Percentiles rank a stretch among this genome's conserved stretches.
phyloP scores from a whole-genome alignment of 2,888 invertebrate species.

The Furcula furcula region DNA sequence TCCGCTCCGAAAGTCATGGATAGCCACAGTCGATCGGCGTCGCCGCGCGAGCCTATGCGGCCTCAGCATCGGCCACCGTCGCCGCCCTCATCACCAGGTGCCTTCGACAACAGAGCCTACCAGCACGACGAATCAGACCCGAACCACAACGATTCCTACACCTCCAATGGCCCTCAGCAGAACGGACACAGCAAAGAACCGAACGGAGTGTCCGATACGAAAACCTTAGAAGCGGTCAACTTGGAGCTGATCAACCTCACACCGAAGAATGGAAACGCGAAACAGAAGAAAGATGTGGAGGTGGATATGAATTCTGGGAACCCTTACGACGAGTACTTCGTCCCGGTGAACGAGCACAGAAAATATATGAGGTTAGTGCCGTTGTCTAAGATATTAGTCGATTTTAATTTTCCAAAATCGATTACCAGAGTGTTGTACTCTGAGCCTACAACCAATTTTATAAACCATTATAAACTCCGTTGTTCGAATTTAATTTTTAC shows the following conservation, averaged over 20 bases:
- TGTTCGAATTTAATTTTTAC: too few relatives aligned
- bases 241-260: slow-evolving; percentile 89
- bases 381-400: slow-evolving; percentile 5
- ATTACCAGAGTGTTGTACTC: too few relatives aligned
- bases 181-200: slow-evolving; percentile 68
- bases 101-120: slow-evolving; percentile 75
- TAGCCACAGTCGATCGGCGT: slow-evolving; percentile 76
- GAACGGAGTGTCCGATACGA: slow-evolving; percentile 60
- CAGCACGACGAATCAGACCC: slow-evolving; percentile 67
- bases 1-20: slow-evolving; percentile 77
- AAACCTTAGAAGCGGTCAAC: slow-evolving; percentile 87
- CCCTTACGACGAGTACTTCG: slow-evolving; percentile 92
- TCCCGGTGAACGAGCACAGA: slow-evolving; percentile 91
- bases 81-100: slow-evolving; percentile 58
- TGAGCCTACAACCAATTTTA: too few relatives aligned
- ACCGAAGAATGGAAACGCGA: slow-evolving; percentile 80
- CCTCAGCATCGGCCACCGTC: slow-evolving; percentile 73
- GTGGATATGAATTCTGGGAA: slow-evolving; percentile 84
- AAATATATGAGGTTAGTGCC: slow-evolving; percentile 89
- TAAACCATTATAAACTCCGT: too few relatives aligned
- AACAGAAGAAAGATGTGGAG: slow-evolving; percentile 84
- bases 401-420: too few relatives aligned
- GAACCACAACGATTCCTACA: slow-evolving; percentile 77
- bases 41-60: slow-evolving; percentile 75
- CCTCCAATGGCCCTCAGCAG: slow-evolving; percentile 58